phyloP scores from a whole-genome alignment of 2,113 vertebrate genomes.

The Laticauda colubrina region DNA sequence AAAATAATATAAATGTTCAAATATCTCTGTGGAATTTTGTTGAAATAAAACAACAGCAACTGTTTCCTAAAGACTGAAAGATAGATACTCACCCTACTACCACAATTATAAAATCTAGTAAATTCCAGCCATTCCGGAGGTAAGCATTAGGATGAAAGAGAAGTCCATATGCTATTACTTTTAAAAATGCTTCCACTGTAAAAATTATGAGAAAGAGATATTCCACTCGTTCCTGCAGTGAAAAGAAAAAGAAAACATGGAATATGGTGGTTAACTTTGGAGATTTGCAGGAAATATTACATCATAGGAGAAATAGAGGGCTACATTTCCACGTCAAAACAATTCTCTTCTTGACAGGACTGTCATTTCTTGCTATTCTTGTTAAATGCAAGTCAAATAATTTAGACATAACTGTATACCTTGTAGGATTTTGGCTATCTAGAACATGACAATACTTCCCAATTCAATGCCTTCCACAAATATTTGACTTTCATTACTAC shows the following conservation, averaged over 20 bases:
- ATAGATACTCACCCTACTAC: conserved; percentile 91
- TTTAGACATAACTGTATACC: not conserved
- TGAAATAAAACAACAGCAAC: not conserved
- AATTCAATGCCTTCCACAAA: not conserved
- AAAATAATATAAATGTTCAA: not conserved
- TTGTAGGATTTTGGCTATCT: not conserved
- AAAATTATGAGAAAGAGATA: conserved; percentile 99
- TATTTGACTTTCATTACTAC: not conserved
- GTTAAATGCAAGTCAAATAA: not conserved
- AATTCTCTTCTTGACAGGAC: not conserved
- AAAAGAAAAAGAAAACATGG: conserved; percentile 58
- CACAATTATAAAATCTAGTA: conserved; percentile 99
- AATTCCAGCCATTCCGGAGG: conserved; percentile 99
- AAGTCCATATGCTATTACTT: conserved; percentile 98
- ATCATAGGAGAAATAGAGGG: too few species aligned
- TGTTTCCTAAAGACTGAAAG: not conserved
- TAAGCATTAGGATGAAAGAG: conserved; percentile 99
- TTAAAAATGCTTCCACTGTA: conserved; percentile 99
- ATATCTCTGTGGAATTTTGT: not conserved
- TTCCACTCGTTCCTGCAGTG: conserved; percentile 93
- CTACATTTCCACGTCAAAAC: not conserved
- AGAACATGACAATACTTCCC: not conserved
- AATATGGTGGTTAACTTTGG: conserved; percentile 36
- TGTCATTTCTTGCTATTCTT: not conserved
- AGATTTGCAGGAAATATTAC: not conserved